Conservation (phyloP, 2,797 vertebrate genomes). For the Ceryle rudis region DNA sequence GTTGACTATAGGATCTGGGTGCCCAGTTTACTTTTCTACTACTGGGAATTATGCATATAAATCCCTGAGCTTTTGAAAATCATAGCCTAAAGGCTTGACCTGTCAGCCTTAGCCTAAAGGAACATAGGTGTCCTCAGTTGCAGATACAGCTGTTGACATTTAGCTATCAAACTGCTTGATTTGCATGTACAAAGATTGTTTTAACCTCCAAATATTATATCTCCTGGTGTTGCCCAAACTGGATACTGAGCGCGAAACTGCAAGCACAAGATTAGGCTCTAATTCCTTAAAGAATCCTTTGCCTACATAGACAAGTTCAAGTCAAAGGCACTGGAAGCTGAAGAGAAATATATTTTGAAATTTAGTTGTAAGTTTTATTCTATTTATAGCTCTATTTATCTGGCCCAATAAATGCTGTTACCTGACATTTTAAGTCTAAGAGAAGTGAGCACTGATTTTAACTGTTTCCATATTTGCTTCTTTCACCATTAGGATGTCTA, state of each 20-base stretch:
- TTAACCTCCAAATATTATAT: neutral
- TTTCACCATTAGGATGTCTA: neutral
- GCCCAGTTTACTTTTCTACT: neutral
- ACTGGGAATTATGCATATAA: neutral
- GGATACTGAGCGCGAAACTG: neutral
- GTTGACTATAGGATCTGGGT: neutral
- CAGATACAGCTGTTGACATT: neutral
- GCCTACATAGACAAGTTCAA: neutral
- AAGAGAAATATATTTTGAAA: neutral
- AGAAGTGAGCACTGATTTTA: neutral
- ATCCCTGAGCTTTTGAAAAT: neutral
- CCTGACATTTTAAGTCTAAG: neutral
- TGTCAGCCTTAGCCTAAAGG: neutral
- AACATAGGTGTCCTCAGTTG: neutral
- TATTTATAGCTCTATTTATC: neutral
- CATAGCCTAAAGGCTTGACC: neutral
- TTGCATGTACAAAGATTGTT: constrained; percentile 19
- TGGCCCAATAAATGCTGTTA: neutral
- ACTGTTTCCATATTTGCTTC: neutral
- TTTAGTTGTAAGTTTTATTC: neutral
- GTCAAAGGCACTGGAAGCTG: neutral
- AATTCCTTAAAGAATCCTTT: neutral
- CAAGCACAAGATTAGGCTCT: neutral
- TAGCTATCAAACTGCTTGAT: constrained; percentile 13
- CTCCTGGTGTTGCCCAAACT: neutral